Evolutionary conservation across 1,140 invertebrate genomes (phyloP).

Genomic region (Carcinoscorpius rotundicauda): DNA sequence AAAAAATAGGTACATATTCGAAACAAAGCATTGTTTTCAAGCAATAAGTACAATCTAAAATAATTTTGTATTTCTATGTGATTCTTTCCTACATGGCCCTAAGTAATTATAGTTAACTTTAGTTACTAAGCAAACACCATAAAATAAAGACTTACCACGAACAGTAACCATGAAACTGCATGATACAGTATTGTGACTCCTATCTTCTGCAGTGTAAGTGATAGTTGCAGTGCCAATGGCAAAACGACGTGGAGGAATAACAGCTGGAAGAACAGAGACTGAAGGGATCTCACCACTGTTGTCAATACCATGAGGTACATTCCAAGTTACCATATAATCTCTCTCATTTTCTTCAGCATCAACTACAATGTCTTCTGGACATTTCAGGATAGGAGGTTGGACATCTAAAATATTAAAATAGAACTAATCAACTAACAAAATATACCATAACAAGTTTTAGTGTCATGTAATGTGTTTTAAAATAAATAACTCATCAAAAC

Average conservation of each 20-base stretch:
- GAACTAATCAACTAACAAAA: too few species aligned
- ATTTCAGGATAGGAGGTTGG: conserved; percentile 35
- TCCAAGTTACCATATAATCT: conserved; percentile 42
- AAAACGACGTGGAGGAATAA: conserved; percentile 35
- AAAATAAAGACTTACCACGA: conserved; percentile 29
- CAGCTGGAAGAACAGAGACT: conserved; percentile 40
- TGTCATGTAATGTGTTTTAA: too few species aligned
- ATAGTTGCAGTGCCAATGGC: conserved; percentile 36
- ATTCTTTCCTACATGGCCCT: too few species aligned
- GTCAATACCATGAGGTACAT: conserved; percentile 36
- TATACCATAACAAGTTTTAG: too few species aligned
- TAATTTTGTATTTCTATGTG: too few species aligned
- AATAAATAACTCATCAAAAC: too few species aligned
- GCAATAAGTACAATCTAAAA: too few species aligned
- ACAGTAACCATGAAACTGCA: conserved; percentile 37
- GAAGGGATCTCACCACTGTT: conserved; percentile 36
- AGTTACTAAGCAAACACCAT: background rate
- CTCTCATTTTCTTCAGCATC: conserved; percentile 36
- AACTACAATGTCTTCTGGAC: conserved; percentile 34
- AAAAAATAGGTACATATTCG: too few species aligned
- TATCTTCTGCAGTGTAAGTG: conserved; percentile 37
- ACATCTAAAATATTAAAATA: conserved; percentile 29
- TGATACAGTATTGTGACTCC: conserved; percentile 33
- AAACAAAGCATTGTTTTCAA: too few species aligned
- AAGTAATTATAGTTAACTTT: too few species aligned